Conservation (phyloP, 2,888 invertebrate species). For the Quadriops clusia region DNA sequence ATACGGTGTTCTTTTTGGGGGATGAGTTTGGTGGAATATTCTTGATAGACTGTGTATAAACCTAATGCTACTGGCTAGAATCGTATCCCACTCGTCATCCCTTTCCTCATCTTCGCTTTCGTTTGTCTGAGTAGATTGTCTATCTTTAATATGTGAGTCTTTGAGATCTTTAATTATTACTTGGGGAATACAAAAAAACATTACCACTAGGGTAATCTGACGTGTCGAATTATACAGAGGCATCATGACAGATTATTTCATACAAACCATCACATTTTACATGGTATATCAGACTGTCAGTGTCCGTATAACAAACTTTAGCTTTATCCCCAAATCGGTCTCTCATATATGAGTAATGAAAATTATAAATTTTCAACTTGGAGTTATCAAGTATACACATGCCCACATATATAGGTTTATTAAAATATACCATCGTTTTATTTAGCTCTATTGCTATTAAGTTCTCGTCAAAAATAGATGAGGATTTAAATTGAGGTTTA, state of each 20-base stretch:
- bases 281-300: constrained; percentile 20
- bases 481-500: constrained; percentile 22
- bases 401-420: constrained; percentile 28
- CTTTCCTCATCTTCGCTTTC: too few relatives aligned
- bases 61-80: too few relatives aligned
- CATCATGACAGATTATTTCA: constrained; percentile 15
- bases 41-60: too few relatives aligned
- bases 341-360: constrained; percentile 26
- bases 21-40: too few relatives aligned
- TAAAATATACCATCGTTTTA: constrained; percentile 18
- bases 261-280: constrained; percentile 26
- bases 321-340: constrained; percentile 18
- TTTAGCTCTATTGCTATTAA: constrained; percentile 24
- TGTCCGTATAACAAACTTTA: constrained; percentile 19
- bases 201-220: constrained; percentile 18
- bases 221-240: constrained; percentile 22
- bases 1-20: too few relatives aligned
- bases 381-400: constrained; percentile 27
- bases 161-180: too few relatives aligned
- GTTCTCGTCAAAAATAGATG: constrained; percentile 24
- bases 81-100: too few relatives aligned
- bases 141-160: too few relatives aligned
- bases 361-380: constrained; percentile 28
- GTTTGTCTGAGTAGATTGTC: too few relatives aligned
- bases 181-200: too few relatives aligned